Evolutionary conservation across 2,888 invertebrate species (phyloP), one percentile per base, ranked within the genome.

Genomic region (Theodoxus fluviatilis): DNA sequence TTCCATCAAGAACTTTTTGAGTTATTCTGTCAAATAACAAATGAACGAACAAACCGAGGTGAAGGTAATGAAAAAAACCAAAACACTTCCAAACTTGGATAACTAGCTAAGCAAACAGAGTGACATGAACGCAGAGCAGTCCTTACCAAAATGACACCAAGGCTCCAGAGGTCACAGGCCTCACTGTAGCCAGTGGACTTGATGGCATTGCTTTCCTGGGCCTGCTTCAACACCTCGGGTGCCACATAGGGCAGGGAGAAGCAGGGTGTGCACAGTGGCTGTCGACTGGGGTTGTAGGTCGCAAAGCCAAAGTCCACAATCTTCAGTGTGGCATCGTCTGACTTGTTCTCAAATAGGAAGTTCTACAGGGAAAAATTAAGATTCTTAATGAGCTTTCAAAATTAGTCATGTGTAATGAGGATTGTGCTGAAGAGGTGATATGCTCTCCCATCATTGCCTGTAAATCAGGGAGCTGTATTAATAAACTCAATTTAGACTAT

Each of bases 221-320:
- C 91, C 76, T 91, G 91, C 31, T 91, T 90, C 59, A 98, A 89
- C 15, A 97, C 94, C 86, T 98, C 98, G 0, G 98, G 98, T 0
- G 98, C 96, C 0, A 96, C 98, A 88, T 98, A 98, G 80, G 94
- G 93, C 61, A 96, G 87, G 69, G 98, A 97, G 86, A 94, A 98
- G 85, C 98, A 97, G 0, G 98, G 97, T 0, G 96, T 95, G 71
- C 81, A 83, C 76, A 87, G 70, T 35, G 87, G 79, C 74, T 83
- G 80, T 69, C 83, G 81, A 59, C 81, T 82, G 3, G 83, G 91
- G 81, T 92, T 92, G 76, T 91, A 88, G n/a, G 94, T 90, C 22
- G 98, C 96, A 88, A 97, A 97, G 12, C 98, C 98, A 87, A 98
- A 98, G 89, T 98, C 98, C 0, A 98, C 94, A 52, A 98, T 91